Base-by-base conservation (phyloP, 2,113 vertebrate genomes). In the Dasyprocta punctata region DNA sequence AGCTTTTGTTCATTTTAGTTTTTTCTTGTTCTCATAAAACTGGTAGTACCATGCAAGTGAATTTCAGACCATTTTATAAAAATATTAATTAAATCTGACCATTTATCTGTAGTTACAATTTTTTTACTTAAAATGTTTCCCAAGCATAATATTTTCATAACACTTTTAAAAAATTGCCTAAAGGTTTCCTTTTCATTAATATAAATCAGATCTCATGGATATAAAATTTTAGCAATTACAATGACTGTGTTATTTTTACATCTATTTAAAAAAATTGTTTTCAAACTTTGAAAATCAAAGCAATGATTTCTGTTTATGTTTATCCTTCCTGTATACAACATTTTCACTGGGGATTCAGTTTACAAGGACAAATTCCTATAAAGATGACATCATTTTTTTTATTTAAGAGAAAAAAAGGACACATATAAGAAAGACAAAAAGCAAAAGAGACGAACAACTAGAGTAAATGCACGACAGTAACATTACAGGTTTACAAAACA, bases 271-370 rank as follows among this genome's bases (percentile, higher is more conserved):
- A 94, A 30, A 14, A 88, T 92, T 96, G 67, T 78, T 94, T 95
- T 96, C 52, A 96, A 96, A 92, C 1, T 12, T 84, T 60, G 78
- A 92, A 83, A 92, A 89, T 93, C 78, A 98, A 94, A 96, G 96
- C 81, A 94, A 86, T 96, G 49, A 94, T 96, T 94, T 94, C 67
- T 96, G 89, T 96, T 95, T 95, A 86, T 44, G 41, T 49, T 92
- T 89, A 80, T 33, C 28, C 44, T 97, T 95, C 44, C 10, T 77
- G 56, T 58, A n/a, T 71, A 60, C 7, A 47, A 92, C 5, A 95
- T 94, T 96, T 95, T 87, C 54, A 94, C 54, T 91, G 22, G 6
- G 63, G 33, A 96, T 78, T 91, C 93, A 78, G 24, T 94, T 96
- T 97, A 92, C 52, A 97, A 58, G 89, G 63, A 86, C 54, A 96